A percentile compares a stretch with the other conserved stretches of the same genome.
Evolutionary conservation across 2,888 invertebrate genomes (phyloP).

Genomic region (Malthinus flaveolus): DNA sequence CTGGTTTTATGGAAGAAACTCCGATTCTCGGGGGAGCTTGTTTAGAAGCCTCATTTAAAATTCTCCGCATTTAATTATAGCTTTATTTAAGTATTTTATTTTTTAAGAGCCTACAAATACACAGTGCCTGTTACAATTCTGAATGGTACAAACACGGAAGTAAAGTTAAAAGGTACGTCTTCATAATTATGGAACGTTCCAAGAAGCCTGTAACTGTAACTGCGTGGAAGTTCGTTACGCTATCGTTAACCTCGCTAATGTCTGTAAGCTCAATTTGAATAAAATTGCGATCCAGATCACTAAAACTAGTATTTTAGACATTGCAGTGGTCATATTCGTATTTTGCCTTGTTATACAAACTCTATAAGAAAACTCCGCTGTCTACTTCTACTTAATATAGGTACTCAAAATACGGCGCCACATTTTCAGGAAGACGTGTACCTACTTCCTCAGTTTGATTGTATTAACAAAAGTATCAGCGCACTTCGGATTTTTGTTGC

Average conservation of each 20-base stretch:
- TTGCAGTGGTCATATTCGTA: not conserved
- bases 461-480: no score
- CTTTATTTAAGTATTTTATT: no score
- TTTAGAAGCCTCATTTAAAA: no score
- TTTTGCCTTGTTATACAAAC: not conserved
- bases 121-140: conserved; percentile 19
- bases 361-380: not conserved
- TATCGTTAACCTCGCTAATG: not conserved
- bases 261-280: not conserved
- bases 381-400: no score
- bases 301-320: not conserved
- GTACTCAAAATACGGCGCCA: no score
- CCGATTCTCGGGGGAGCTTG: no score
- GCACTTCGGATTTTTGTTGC: no score
- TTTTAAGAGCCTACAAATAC: conserved; percentile 19
- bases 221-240: not conserved
- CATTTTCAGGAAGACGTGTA: no score
- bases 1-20: no score
- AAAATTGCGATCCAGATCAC: not conserved
- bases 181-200: conserved; percentile 27
- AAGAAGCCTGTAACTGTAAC: conserved; percentile 12
- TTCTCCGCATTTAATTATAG: no score
- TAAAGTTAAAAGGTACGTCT: conserved; percentile 8
- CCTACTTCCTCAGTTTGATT: no score
- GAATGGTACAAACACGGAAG: conserved; percentile 20